Conservation (phyloP, 92 coral and sea anemone genomes). For the Umimayanthus kanabou region DNA sequence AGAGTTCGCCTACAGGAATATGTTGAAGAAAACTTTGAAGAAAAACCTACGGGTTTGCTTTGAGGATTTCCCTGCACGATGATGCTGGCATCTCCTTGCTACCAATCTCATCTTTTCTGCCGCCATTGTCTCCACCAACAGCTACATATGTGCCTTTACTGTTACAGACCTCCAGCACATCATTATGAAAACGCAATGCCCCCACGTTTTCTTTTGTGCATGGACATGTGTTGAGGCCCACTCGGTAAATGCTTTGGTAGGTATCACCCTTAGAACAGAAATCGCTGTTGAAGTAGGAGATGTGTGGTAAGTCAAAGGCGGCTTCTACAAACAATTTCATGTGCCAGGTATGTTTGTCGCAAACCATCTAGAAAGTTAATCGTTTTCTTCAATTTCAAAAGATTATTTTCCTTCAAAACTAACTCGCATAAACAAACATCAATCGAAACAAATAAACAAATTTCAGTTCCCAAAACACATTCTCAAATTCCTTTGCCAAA, state of each 20-base stretch:
- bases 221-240: conserved; percentile 38
- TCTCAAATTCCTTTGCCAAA: too few relatives aligned
- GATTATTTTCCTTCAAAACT: too few relatives aligned
- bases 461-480: too few relatives aligned
- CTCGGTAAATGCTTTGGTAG: conserved; percentile 39
- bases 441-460: too few relatives aligned
- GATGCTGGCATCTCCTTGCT: conserved; percentile 4
- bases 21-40: not conserved
- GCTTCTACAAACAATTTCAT: too few relatives aligned
- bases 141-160: conserved; percentile 38
- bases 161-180: conserved; percentile 47
- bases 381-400: too few relatives aligned
- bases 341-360: too few relatives aligned
- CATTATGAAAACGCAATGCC: conserved; percentile 41
- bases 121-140: conserved; percentile 34
- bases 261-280: conserved; percentile 23
- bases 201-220: conserved; percentile 42
- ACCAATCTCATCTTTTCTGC: not conserved
- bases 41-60: conserved; percentile 4
- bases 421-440: too few relatives aligned
- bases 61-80: conserved; percentile 21
- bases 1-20: not conserved
- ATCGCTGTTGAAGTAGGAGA: not conserved
- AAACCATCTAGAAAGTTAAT: too few relatives aligned
- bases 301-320: not conserved